Percentiles rank a stretch among this genome's conserved stretches.
Conservation (phyloP, 2,797 vertebrate species). For the Pogonophryne albipinna region DNA sequence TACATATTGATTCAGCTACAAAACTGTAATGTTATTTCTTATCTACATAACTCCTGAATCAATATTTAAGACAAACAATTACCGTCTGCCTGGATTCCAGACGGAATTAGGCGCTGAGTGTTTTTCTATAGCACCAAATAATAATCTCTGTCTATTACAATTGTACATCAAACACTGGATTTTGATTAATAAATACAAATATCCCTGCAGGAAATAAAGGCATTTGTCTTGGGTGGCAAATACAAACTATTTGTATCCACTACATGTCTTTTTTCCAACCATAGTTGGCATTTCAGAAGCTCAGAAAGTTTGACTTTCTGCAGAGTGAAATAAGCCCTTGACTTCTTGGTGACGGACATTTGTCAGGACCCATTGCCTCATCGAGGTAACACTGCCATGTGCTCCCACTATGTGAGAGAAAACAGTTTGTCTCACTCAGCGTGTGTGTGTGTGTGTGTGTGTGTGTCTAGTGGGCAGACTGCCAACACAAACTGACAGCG, state of each 20-base stretch:
- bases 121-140: not conserved
- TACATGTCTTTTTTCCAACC: not conserved
- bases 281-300: not conserved
- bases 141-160: not conserved
- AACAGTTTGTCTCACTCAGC: slow-evolving; percentile 8
- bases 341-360: slow-evolving; percentile 65
- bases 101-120: not conserved
- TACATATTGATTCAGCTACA: not conserved
- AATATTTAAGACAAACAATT: not conserved
- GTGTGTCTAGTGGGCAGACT: not conserved
- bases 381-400: slow-evolving; percentile 57
- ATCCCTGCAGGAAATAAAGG: no score
- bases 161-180: not conserved
- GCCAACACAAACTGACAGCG: slow-evolving; percentile 74
- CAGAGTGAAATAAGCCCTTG: slow-evolving; percentile 48
- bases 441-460: slow-evolving; percentile 26
- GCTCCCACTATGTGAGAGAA: slow-evolving; percentile 52
- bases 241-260: not conserved
- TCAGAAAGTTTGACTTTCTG: slow-evolving; percentile 4
- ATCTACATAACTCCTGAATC: not conserved
- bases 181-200: not conserved
- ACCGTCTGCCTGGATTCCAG: not conserved
- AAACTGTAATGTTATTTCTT: not conserved
- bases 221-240: not conserved
- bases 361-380: slow-evolving; percentile 66